Evolutionary conservation across 2,113 vertebrate genomes (phyloP).

Genomic region (Indicator indicator): DNA sequence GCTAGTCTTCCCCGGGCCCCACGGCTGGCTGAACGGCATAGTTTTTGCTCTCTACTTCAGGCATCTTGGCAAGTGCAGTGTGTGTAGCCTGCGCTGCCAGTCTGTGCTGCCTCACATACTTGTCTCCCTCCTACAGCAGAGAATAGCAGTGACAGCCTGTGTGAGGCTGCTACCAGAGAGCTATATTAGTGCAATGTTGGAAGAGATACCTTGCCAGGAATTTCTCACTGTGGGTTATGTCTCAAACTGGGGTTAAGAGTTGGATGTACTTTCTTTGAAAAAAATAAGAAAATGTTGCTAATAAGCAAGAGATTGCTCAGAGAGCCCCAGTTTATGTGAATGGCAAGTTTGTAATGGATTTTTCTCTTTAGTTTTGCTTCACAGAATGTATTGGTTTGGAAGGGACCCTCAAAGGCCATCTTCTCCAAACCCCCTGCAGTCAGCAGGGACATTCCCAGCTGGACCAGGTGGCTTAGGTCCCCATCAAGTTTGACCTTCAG

Average conservation of each 20-base stretch:
- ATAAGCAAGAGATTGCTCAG: not conserved
- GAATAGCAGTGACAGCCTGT: constrained; percentile 56
- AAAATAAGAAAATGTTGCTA: not conserved
- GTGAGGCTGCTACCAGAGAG: constrained; percentile 37
- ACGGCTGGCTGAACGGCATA: constrained; percentile 10
- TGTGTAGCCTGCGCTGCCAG: constrained; percentile 55
- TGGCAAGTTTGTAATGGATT: not conserved
- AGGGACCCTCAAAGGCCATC: too few relatives aligned
- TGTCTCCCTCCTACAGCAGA: constrained; percentile 58
- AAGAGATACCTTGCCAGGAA: constrained; percentile 44
- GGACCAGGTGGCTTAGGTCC: too few relatives aligned
- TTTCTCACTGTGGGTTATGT: constrained; percentile 9
- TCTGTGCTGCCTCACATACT: constrained; percentile 60
- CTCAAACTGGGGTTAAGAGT: constrained; percentile 25
- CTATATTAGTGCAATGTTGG: constrained; percentile 36
- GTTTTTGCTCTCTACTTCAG: constrained; percentile 27
- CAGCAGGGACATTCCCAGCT: too few relatives aligned
- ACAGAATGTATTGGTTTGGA: too few relatives aligned
- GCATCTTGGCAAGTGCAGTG: constrained; percentile 39
- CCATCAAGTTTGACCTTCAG: too few relatives aligned
- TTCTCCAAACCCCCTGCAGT: too few relatives aligned
- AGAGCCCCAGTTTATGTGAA: not conserved
- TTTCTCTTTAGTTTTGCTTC: not conserved
- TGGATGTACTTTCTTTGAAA: not conserved
- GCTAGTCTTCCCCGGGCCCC: not conserved